These are phyloP conservation scores for Pseudopodoces humilis DNA, from an alignment of 2,113 vertebrate species.

Conservation along the genomic window DNA sequence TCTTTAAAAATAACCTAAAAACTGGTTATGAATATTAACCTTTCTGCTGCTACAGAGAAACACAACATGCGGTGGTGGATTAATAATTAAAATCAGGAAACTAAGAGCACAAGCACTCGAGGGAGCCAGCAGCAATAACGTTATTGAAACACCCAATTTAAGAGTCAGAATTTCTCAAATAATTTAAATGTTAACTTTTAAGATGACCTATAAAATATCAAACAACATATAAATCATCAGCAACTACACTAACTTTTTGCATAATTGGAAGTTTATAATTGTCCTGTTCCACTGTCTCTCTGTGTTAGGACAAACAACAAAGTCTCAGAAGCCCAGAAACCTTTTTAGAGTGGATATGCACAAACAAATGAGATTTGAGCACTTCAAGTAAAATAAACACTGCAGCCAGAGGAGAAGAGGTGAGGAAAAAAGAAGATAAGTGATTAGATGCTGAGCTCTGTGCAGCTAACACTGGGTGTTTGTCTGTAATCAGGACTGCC, in stretches of 20 bases:
- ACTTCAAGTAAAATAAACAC: neutral
- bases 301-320: neutral
- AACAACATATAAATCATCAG: slow-evolving; percentile 35
- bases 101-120: neutral
- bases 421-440: neutral
- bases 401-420: neutral
- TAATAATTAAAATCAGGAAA: slow-evolving; percentile 56
- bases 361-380: neutral
- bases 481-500: neutral
- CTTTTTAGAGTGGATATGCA: neutral
- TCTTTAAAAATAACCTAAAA: slow-evolving; percentile 17
- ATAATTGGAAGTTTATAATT: slow-evolving; percentile 17
- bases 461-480: neutral
- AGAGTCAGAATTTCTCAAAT: slow-evolving; percentile 50
- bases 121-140: slow-evolving; percentile 10
- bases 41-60: slow-evolving; percentile 19
- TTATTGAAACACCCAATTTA: slow-evolving; percentile 50
- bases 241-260: neutral
- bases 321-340: neutral
- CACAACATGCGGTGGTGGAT: neutral
- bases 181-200: slow-evolving; percentile 59
- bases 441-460: neutral
- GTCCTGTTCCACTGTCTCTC: neutral
- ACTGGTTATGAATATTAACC: slow-evolving; percentile 28
- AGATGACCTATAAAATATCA: slow-evolving; percentile 38